A percentile compares a stretch with the other conserved stretches of the same genome.
Evolutionary conservation across 2,888 invertebrate genomes (phyloP).

Genomic region (Zootermopsis nevadensis): DNA sequence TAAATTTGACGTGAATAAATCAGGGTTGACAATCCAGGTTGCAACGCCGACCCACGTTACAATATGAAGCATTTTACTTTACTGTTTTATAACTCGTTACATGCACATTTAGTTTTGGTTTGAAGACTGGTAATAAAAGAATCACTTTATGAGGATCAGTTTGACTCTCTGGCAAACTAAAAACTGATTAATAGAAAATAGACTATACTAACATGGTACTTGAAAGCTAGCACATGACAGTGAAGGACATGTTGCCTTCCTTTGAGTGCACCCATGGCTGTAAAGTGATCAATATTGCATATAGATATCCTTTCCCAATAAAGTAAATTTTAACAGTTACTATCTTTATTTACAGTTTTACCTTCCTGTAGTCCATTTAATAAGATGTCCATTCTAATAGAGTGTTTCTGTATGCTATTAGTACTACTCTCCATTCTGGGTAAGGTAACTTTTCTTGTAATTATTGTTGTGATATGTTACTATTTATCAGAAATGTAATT

Average conservation of each 20-base stretch:
- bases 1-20: too few species aligned
- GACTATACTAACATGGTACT: neutral
- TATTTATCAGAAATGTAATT: too few species aligned
- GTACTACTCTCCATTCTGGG: too few species aligned
- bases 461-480: too few species aligned
- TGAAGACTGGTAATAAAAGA: neutral
- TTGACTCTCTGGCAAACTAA: neutral
- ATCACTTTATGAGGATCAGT: neutral
- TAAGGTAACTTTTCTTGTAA: too few species aligned
- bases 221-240: neutral
- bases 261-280: constrained; percentile 13
- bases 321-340: neutral
- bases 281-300: constrained; percentile 5
- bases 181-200: neutral
- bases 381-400: too few species aligned
- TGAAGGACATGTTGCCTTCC: neutral
- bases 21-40: too few species aligned
- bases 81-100: too few species aligned
- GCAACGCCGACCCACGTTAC: too few species aligned
- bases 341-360: neutral
- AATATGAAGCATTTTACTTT: too few species aligned
- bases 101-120: too few species aligned
- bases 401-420: too few species aligned
- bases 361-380: neutral
- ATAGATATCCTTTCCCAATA: neutral